Evolutionary conservation across 1,140 invertebrate genomes (phyloP).

Genomic region (Conus betulinus): DNA sequence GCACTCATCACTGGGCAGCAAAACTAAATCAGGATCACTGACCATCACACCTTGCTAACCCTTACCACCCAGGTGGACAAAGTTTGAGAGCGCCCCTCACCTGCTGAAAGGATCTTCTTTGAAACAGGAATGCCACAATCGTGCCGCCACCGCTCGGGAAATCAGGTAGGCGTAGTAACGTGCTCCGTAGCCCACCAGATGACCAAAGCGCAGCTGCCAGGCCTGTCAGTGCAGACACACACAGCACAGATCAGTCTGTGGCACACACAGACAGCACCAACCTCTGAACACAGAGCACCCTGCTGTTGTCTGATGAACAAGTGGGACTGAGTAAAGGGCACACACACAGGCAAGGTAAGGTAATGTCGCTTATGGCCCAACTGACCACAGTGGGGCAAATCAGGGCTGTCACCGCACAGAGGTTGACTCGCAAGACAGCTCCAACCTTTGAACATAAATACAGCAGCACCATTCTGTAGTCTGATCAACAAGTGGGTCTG

Average conservation of each 20-base stretch:
- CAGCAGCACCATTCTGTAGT: no score
- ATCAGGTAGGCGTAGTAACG: conserved; percentile 99
- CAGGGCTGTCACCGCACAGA: no score
- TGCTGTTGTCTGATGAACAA: no score
- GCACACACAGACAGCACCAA: no score
- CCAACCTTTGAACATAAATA: no score
- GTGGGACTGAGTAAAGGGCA: no score
- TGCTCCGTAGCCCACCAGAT: conserved; percentile 97
- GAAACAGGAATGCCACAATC: conserved; percentile 95
- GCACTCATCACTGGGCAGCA: not conserved
- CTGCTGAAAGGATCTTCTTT: conserved; percentile 86
- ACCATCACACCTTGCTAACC: not conserved
- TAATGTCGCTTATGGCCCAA: no score
- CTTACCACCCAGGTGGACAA: not conserved
- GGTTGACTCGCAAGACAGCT: no score
- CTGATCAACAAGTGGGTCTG: no score
- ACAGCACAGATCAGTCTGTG: not conserved
- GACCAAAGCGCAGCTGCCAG: conserved; percentile 97
- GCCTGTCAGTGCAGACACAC: conserved; percentile 77
- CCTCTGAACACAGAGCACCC: no score
- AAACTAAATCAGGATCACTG: not conserved
- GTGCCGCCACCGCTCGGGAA: conserved; percentile 93
- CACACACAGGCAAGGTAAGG: no score
- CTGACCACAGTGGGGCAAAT: no score
- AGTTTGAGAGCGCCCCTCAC: conserved; percentile 42